phyloP scores from a whole-genome alignment of 2,113 vertebrate genomes.

The Glaucomys volans region DNA sequence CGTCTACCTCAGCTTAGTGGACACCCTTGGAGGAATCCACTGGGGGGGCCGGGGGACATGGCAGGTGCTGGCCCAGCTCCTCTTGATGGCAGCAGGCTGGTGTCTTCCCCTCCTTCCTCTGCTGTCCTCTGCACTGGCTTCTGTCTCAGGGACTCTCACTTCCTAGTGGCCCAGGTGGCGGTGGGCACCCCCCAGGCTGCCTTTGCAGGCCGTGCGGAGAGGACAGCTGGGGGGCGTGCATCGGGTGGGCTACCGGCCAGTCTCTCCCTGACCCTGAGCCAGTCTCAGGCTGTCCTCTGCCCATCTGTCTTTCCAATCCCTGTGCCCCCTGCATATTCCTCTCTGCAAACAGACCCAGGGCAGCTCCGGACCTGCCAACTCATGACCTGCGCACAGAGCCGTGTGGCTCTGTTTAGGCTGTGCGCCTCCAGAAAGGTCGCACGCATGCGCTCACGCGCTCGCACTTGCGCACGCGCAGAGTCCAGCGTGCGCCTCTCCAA shows the following conservation, averaged over 20 bases:
- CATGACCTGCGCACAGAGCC: not conserved
- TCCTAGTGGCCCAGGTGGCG: not conserved
- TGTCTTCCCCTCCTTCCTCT: not conserved
- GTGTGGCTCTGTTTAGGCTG: not conserved
- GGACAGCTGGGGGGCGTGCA: not conserved
- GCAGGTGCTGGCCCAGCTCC: accelerated
- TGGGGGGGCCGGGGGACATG: not conserved
- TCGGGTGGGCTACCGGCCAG: not conserved
- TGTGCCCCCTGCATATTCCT: not conserved
- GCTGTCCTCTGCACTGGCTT: not conserved
- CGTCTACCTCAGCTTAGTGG: not conserved
- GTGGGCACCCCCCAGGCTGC: no score
- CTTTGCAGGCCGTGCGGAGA: not conserved
- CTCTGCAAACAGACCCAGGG: not conserved
- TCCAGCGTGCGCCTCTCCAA: slow-evolving; percentile 11
- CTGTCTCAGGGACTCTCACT: not conserved
- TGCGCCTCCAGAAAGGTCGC: not conserved
- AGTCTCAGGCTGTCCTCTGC: not conserved
- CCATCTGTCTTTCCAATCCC: not conserved
- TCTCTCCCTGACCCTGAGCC: not conserved
- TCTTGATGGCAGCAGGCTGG: accelerated
- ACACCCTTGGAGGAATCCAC: not conserved
- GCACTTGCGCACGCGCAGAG: accelerated
- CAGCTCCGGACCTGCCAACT: not conserved
- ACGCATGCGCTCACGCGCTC: not conserved